phyloP scores from a whole-genome alignment of 2,113 vertebrate genomes.

The Thamnaconus septentrionalis region DNA sequence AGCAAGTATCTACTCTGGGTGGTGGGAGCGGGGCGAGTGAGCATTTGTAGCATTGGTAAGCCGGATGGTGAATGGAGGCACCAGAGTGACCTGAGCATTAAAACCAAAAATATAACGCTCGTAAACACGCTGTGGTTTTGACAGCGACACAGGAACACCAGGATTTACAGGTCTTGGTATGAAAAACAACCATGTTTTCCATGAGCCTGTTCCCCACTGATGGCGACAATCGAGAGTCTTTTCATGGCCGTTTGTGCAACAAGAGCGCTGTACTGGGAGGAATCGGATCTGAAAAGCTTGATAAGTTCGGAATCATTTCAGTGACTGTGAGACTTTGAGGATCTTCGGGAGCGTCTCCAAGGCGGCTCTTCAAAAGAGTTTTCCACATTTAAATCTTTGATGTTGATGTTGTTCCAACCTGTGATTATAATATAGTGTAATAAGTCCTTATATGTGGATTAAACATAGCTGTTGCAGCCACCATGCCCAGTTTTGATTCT shows the following conservation, averaged over 20 bases:
- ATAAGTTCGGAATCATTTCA: too few species aligned
- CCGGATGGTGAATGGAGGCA: constrained; percentile 5
- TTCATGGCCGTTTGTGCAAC: too few species aligned
- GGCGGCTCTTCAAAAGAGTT: too few species aligned
- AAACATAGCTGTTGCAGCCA: neutral
- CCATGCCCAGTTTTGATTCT: too few species aligned
- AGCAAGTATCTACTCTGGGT: too few species aligned
- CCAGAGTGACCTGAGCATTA: constrained; percentile 13
- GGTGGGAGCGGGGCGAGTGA: neutral
- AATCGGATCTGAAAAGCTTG: too few species aligned
- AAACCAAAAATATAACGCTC: constrained; percentile 35
- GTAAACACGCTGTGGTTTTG: constrained; percentile 34
- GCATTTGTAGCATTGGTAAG: constrained; percentile 31
- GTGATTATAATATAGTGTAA: too few species aligned
- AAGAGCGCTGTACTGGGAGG: too few species aligned
- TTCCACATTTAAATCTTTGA: neutral
- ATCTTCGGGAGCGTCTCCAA: too few species aligned
- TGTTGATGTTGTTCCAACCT: neutral
- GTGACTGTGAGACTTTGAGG: too few species aligned
- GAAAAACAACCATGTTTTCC: constrained; percentile 15
- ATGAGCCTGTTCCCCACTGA: constrained; percentile 1
- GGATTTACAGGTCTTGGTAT: constrained; percentile 25
- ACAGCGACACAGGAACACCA: constrained; percentile 10
- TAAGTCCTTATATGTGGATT: too few species aligned
- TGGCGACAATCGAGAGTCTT: too few species aligned